Percentiles rank a stretch among this genome's conserved stretches.
phyloP scores from a whole-genome alignment of 2,797 vertebrate genomes.

The Hydrophis major region DNA sequence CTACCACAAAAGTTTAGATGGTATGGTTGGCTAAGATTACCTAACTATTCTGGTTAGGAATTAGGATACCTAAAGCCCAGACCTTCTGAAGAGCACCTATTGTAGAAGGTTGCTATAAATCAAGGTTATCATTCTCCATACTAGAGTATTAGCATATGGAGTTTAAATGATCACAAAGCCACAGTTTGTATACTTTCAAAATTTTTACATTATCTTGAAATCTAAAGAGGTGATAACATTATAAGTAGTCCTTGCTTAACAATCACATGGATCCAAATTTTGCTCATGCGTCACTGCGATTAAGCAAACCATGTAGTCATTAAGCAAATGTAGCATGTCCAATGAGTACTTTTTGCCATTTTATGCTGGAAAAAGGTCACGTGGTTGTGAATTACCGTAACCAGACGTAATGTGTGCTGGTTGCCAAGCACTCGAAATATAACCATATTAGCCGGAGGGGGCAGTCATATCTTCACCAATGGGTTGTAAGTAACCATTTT shows the following conservation, averaged over 20 bases:
- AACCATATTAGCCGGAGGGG: background rate
- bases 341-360: too few species aligned
- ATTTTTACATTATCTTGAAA: too few species aligned
- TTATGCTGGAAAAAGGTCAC: background rate
- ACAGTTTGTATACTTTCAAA: background rate
- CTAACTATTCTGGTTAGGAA: background rate
- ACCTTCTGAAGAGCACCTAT: background rate
- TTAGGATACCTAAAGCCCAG: background rate
- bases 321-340: too few species aligned
- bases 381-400: background rate
- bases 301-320: background rate
- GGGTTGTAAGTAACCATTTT: too few species aligned
- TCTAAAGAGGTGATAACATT: too few species aligned
- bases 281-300: background rate
- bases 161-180: too few species aligned
- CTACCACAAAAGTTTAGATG: too few species aligned
- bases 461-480: background rate
- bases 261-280: background rate
- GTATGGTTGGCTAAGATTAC: too few species aligned
- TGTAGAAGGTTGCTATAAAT: background rate
- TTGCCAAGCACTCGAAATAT: background rate
- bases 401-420: background rate
- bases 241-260: too few species aligned
- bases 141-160: too few species aligned
- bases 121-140: too few species aligned